A percentile compares a stretch with the other conserved stretches of the same genome.
Conservation (phyloP, 2,888 invertebrate genomes). For the Heterodera filipjevi region DNA sequence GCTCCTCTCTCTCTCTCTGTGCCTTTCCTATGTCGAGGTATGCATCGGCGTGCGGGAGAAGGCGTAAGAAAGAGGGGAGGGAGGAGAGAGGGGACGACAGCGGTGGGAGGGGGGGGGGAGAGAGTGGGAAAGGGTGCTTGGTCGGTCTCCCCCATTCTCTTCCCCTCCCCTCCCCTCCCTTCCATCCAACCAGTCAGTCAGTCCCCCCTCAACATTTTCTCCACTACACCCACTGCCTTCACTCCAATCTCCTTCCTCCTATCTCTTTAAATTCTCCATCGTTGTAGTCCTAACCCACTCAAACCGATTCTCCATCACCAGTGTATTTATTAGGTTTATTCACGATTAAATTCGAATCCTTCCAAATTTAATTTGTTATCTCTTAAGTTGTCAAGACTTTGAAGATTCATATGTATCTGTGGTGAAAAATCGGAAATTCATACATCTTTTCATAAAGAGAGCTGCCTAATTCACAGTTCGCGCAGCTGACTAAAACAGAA, state of each 20-base stretch:
- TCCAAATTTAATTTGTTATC: too few relatives aligned
- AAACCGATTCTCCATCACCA: neutral
- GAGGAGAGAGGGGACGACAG: neutral
- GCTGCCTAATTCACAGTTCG: too few relatives aligned
- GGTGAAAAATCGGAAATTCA: too few relatives aligned
- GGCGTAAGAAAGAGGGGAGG: neutral
- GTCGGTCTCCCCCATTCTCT: neutral
- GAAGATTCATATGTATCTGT: too few relatives aligned
- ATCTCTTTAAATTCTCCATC: slow-evolving; percentile 9
- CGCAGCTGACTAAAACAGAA: too few relatives aligned
- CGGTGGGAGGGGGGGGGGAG: neutral
- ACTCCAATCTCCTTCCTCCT: neutral
- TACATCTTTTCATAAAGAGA: too few relatives aligned
- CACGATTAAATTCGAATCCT: too few relatives aligned
- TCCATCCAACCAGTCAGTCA: neutral
- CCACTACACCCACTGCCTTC: neutral
- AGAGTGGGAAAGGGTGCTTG: neutral
- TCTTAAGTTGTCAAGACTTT: too few relatives aligned
- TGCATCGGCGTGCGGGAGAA: neutral
- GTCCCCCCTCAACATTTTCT: neutral
- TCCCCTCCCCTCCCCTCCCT: neutral
- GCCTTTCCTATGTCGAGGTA: neutral
- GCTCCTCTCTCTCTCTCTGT: neutral
- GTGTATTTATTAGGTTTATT: too few relatives aligned
- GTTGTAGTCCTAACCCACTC: neutral